These are phyloP conservation scores for Phytoseiulus persimilis DNA, from an alignment of 2,888 invertebrate species.

Conservation along the genomic window DNA sequence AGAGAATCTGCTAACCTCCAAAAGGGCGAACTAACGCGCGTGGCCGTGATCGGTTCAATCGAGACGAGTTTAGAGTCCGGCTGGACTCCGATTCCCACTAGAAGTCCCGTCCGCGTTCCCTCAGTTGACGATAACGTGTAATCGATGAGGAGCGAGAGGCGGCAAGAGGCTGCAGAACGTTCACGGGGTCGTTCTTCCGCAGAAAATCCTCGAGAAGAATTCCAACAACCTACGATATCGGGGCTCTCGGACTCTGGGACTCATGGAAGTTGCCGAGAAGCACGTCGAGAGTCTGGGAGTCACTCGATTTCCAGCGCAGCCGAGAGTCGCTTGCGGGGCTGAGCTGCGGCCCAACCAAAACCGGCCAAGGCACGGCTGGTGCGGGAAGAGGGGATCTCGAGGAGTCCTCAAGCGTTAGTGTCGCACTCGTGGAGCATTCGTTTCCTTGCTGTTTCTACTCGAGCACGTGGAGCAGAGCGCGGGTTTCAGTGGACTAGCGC, in stretches of 20 bases:
- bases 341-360: neutral
- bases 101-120: neutral
- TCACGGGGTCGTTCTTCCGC: neutral
- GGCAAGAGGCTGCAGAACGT: neutral
- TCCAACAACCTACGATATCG: too few relatives aligned
- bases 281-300: neutral
- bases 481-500: too few relatives aligned
- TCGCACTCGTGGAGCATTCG: neutral
- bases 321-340: neutral
- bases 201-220: neutral
- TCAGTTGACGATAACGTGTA: neutral
- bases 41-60: neutral
- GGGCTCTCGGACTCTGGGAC: too few relatives aligned
- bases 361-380: neutral
- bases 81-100: neutral
- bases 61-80: neutral
- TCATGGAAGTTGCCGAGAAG: too few relatives aligned
- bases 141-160: neutral
- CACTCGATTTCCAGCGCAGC: neutral
- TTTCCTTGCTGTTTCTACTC: neutral
- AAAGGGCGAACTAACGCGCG: neutral
- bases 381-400: neutral
- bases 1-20: neutral
- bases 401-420: neutral
- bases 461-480: too few relatives aligned